Base-by-base conservation (phyloP, 2,888 invertebrate genomes). In the Chloroclysta siterata region DNA sequence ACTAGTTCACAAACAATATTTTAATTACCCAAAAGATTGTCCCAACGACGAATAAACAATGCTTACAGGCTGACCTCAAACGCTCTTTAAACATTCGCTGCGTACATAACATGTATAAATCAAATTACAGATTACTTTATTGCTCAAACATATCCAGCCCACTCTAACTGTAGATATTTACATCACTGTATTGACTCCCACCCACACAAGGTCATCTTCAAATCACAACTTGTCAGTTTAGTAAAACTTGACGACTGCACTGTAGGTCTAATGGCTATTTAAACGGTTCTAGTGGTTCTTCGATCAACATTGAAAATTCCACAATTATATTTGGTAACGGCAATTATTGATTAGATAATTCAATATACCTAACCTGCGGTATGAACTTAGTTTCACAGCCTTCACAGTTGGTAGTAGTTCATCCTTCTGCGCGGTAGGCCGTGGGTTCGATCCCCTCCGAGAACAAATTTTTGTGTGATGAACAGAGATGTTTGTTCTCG, bases 201-300 rank as follows among this genome's bases (percentile, higher is more conserved):
- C 82, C 81, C 64, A 81, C 81, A 75, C 85, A 85, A 87, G 87
- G 86, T 80, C 82, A 71, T 67, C 66, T 58, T 69, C 60, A 72
- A 77, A 76, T 74, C 70, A 74, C 68, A 72, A 73, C 72, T 72
- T 78, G 74, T 74, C 71, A 72, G 74, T 76, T 70, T 10, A 5
- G 17, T 17, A 75, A 72, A 76, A 70, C 74, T 78, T 78, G 72
- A 78, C 73, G 71, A 74, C 69, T 72, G 61, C 57, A 74, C 73
- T 83, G 75, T 81, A 83, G 83, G 84, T 83, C 80, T 80, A 79
- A 76, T 61, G 64, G 67, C 66, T 77, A 70, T 80, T 76, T 71
- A 69, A 78, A 75, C 68, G 66, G 29, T 41, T 62, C 51, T 59
- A 11, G 39, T 47, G 13, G 46, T 46, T 36, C 22, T 10, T 53